A percentile compares a stretch with the other conserved stretches of the same genome.
Conservation (phyloP, 1,140 invertebrate genomes). For the Plodia interpunctella region DNA sequence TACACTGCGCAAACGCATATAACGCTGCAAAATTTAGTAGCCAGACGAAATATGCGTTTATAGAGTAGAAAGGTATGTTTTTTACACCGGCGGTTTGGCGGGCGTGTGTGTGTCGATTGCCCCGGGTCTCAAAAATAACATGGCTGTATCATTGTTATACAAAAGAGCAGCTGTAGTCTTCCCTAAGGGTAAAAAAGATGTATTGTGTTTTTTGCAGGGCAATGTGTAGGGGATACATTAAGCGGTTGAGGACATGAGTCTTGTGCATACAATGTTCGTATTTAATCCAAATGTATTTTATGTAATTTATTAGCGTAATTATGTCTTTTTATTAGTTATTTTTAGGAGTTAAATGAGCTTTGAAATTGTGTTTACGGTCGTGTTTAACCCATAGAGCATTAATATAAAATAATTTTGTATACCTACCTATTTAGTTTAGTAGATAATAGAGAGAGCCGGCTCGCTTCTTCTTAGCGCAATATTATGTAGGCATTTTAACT, state of each 20-base stretch:
- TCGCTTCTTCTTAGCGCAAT: too few species aligned
- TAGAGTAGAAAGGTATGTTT: conserved; percentile 17
- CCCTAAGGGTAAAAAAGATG: conserved; percentile 67
- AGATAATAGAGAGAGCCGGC: too few species aligned
- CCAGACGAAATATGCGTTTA: conserved; percentile 9
- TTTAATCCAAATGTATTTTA: conserved; percentile 3
- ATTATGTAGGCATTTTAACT: too few species aligned
- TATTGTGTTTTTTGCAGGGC: conserved; percentile 56
- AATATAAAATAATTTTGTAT: too few species aligned
- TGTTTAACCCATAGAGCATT: too few species aligned
- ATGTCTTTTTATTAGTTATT: conserved; percentile 6
- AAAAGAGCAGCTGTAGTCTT: conserved; percentile 68
- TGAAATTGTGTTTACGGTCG: neutral
- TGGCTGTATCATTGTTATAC: conserved; percentile 73
- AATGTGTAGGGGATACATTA: conserved; percentile 46
- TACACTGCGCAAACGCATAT: conserved; percentile 51
- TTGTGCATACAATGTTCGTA: conserved; percentile 36
- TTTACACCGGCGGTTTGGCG: conserved; percentile 36
- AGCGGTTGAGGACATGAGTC: conserved; percentile 64
- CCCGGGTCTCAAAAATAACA: conserved; percentile 55
- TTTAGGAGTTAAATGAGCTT: neutral
- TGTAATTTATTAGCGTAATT: conserved; percentile 1
- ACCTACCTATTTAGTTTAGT: too few species aligned
- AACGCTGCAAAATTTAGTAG: conserved; percentile 41
- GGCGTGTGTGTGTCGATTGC: conserved; percentile 59